Percentiles rank a stretch among this genome's conserved stretches.
Evolutionary conservation across 2,113 vertebrate genomes (phyloP).

Genomic region (Thalassoma bifasciatum): DNA sequence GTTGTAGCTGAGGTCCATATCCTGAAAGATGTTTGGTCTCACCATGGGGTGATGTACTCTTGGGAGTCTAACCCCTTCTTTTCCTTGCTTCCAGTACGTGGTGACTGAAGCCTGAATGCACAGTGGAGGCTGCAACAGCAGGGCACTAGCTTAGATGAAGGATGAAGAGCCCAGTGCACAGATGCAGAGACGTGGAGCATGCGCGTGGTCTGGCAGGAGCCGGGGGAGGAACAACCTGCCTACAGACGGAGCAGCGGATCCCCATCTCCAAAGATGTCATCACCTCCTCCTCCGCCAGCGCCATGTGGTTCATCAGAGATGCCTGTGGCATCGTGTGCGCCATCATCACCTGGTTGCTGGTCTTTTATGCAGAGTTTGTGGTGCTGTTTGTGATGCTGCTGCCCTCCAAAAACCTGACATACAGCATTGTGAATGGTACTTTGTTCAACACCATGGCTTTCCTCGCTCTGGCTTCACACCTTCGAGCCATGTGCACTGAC

Average conservation of each 20-base stretch:
- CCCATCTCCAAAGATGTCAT: constrained; percentile 87
- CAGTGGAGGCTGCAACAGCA: constrained; percentile 14
- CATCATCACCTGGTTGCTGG: constrained; percentile 95
- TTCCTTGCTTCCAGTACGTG: constrained; percentile 47
- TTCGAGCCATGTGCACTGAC: constrained; percentile 98
- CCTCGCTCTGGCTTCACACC: constrained; percentile 94
- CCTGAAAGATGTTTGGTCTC: no score
- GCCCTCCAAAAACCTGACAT: constrained; percentile 92
- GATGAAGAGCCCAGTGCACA: constrained; percentile 92
- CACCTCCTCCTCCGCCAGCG: constrained; percentile 84
- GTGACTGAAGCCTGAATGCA: constrained; percentile 53
- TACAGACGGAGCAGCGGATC: constrained; percentile 89
- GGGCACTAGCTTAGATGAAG: constrained; percentile 76
- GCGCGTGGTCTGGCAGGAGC: constrained; percentile 86
- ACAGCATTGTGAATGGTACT: constrained; percentile 92
- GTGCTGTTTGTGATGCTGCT: constrained; percentile 97
- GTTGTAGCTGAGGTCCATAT: no score
- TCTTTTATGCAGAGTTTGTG: constrained; percentile 97
- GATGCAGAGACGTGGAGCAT: constrained; percentile 88
- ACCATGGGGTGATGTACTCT: no score
- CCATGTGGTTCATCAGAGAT: constrained; percentile 98
- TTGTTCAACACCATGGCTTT: constrained; percentile 95
- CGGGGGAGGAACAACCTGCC: constrained; percentile 76
- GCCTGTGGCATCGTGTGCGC: constrained; percentile 95
- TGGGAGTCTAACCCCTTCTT: constrained; percentile 1